These are phyloP conservation scores for Karalla daura DNA, from an alignment of 2,797 vertebrate species.

Conservation along the genomic window DNA sequence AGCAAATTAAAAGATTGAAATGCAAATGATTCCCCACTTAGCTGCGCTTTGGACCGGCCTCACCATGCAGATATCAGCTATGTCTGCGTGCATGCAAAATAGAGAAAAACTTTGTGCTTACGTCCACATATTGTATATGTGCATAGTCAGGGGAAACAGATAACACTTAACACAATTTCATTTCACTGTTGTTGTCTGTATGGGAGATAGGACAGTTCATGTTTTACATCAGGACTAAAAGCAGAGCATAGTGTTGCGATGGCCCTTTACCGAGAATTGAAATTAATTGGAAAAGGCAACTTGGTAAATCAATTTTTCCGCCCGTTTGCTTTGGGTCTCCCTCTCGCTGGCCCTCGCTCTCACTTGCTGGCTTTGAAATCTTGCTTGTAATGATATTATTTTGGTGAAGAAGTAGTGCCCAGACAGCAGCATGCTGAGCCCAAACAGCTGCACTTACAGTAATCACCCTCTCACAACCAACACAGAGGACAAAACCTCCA, in stretches of 20 bases:
- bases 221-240: slow-evolving; percentile 32
- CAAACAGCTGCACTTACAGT: background rate
- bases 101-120: slow-evolving; percentile 7
- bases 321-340: slow-evolving; percentile 10
- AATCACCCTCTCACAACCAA: background rate
- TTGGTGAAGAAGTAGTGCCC: slow-evolving; percentile 3
- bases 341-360: background rate
- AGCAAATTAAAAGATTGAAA: slow-evolving; percentile 73
- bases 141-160: slow-evolving; percentile 19
- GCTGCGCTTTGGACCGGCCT: slow-evolving; percentile 35
- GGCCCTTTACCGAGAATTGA: slow-evolving; percentile 2
- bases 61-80: slow-evolving; percentile 31
- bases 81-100: slow-evolving; percentile 27
- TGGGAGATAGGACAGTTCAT: slow-evolving; percentile 16
- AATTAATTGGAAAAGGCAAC: slow-evolving; percentile 47
- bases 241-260: slow-evolving; percentile 3
- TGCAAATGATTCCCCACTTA: slow-evolving; percentile 65
- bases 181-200: slow-evolving; percentile 11
- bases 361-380: slow-evolving; percentile 5
- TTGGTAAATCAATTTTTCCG: slow-evolving; percentile 29
- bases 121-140: slow-evolving; percentile 7
- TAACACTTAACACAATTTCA: slow-evolving; percentile 22
- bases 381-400: slow-evolving; percentile 40
- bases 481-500: background rate
- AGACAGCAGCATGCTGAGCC: background rate